Evolutionary conservation across 2,113 vertebrate genomes (phyloP), one percentile per base, ranked within the genome.

Genomic region (Thoracochromis brauschi): DNA sequence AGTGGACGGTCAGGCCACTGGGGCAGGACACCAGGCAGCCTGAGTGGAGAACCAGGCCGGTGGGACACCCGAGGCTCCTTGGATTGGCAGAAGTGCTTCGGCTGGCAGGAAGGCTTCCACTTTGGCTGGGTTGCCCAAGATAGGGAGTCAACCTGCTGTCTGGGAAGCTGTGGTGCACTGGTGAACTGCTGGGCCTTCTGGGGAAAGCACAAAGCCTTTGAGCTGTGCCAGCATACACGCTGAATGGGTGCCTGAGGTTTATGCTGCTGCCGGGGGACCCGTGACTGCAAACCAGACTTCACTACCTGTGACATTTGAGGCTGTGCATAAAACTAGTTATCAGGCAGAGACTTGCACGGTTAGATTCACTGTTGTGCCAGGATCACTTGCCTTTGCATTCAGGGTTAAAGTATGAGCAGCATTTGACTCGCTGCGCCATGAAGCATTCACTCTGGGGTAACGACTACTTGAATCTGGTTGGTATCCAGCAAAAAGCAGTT

Each of bases 41-140:
- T 3, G 0, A 78, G 17, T n/a, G 45, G 7, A 78, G 26, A 12
- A n/a, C 26, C 26, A 49, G 29, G 45, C 16, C 8, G 26, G 19
- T 33, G 2, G 45, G 45, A 49, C 45, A 78, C 16, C 26, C 0
- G 10, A 8, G 9, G 73, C 26, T 31, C 16, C 42, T 8, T 78
- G 16, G 26, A 12, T 6, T 4, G 45, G 45, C 73, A 51, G 16
- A n/a, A 9, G 26, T 19, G 16, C 45, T 51, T 31, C 26, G 26
- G 73, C 1, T 0, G 2, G 45, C 16, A 78, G 10, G 73, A 33
- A 49, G 24, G 73, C 26, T 0, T 13, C 2, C 6, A 29, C 2
- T 12, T 31, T 19, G 26, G 45, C 73, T 2, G 17, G 29, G 26
- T 19, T 31, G 3, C 26, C 45, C 4, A 47, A 31, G 26, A 51